phyloP scores from a whole-genome alignment of 1,140 invertebrate species.

The Heliconius hewitsoni region DNA sequence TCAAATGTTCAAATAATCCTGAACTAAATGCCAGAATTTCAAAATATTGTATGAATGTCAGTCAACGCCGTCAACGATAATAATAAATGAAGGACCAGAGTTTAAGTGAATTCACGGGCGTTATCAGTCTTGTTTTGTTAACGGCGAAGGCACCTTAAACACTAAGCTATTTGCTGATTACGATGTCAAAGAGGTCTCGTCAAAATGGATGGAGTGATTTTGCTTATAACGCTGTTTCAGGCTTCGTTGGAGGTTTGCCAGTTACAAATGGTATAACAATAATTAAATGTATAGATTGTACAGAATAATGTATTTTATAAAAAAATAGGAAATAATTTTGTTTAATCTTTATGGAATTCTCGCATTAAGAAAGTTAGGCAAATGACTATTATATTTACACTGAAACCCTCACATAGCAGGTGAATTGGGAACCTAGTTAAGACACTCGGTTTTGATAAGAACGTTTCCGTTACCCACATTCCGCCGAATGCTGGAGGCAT shows the following conservation, averaged over 20 bases:
- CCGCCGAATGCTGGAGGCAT: too few relatives aligned
- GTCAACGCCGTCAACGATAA: slow-evolving; percentile 8
- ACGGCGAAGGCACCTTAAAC: slow-evolving; percentile 25
- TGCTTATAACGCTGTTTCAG: slow-evolving; percentile 20
- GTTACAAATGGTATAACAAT: neutral
- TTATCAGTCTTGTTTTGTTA: slow-evolving; percentile 26
- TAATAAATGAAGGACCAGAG: slow-evolving; percentile 16
- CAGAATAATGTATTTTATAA: too few relatives aligned
- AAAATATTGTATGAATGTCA: neutral
- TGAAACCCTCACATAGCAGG: too few relatives aligned
- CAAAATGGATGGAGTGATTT: slow-evolving; percentile 29
- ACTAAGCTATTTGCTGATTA: slow-evolving; percentile 37
- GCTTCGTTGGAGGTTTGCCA: slow-evolving; percentile 25
- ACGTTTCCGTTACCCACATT: too few relatives aligned
- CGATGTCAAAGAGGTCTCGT: slow-evolving; percentile 42
- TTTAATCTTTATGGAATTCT: too few relatives aligned
- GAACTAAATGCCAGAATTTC: neutral
- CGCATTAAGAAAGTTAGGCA: too few relatives aligned
- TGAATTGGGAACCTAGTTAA: too few relatives aligned
- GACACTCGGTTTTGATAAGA: too few relatives aligned
- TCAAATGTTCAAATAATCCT: neutral
- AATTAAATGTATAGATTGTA: neutral
- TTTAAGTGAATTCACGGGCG: neutral
- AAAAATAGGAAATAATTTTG: too few relatives aligned
- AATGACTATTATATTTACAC: too few relatives aligned